Conservation (phyloP, 23 tunicate genomes). For the Trididemnum miniatum region DNA sequence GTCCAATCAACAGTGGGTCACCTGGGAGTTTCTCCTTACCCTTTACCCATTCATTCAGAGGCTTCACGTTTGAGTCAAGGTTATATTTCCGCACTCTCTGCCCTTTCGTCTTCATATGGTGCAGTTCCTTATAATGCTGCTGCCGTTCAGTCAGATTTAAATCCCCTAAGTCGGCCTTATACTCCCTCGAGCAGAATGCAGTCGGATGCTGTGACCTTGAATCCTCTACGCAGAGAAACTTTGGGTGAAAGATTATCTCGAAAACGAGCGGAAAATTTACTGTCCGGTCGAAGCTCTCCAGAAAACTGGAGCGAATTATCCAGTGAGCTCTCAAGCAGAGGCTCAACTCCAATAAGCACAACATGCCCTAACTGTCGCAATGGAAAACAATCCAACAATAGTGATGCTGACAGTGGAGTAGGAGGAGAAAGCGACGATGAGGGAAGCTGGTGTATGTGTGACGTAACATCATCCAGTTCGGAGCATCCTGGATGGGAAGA, state of each 20-base stretch:
- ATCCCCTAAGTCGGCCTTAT: constrained; percentile 60
- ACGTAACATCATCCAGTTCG: not conserved
- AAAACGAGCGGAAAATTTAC: not conserved
- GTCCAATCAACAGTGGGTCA: no score
- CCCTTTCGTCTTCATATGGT: not conserved
- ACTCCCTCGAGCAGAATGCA: constrained; percentile 16
- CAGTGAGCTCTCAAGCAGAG: not conserved
- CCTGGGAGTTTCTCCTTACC: no score
- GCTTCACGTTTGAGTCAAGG: not conserved
- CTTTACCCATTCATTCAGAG: not conserved
- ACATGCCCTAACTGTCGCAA: not conserved
- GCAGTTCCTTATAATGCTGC: not conserved
- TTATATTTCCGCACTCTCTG: constrained; percentile 27
- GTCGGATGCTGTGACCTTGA: not conserved
- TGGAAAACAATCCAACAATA: not conserved
- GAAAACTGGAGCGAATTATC: not conserved
- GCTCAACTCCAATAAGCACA: not conserved
- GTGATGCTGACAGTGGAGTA: constrained; percentile 56
- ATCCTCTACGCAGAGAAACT: not conserved
- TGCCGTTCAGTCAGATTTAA: constrained; percentile 24
- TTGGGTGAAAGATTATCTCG: no score
- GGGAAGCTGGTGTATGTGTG: not conserved
- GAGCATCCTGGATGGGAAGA: not conserved
- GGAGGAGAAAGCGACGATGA: constrained; percentile 50
- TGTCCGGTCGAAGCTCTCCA: not conserved